Evolutionary conservation across 2,797 vertebrate species (phyloP).

Genomic region (Acanthurus lineatus): DNA sequence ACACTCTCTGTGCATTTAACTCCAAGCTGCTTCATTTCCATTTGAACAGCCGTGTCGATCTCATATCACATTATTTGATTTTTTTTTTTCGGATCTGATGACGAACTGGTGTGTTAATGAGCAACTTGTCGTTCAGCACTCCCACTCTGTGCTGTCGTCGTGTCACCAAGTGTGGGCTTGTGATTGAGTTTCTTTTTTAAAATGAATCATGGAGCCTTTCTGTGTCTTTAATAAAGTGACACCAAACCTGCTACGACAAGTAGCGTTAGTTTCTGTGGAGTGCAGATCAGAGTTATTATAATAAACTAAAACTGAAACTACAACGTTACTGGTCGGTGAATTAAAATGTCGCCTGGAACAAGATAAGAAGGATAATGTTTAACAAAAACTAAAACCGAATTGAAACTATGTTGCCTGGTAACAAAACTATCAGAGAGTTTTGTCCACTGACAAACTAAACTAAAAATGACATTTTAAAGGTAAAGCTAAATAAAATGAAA

Average conservation of each 20-base stretch:
- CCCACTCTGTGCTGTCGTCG: background rate
- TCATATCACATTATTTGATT: background rate
- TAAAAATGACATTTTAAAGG: too few species aligned
- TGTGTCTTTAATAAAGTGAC: background rate
- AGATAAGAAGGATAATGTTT: too few species aligned
- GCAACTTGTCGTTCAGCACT: background rate
- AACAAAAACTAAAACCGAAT: too few species aligned
- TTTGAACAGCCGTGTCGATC: background rate
- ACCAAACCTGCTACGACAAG: constrained; percentile 13
- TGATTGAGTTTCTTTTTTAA: constrained; percentile 1
- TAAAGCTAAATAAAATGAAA: too few species aligned
- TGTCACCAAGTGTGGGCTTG: background rate
- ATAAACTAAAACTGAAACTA: too few species aligned
- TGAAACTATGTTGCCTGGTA: too few species aligned
- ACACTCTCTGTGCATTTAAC: background rate
- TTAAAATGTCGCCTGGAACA: too few species aligned
- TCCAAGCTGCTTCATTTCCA: background rate
- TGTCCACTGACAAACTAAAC: too few species aligned
- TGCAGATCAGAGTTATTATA: too few species aligned
- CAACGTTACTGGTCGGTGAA: too few species aligned
- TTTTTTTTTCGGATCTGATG: constrained; percentile 2
- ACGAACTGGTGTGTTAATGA: background rate
- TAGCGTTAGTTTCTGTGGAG: background rate
- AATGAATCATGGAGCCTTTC: constrained; percentile 42
- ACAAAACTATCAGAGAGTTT: too few species aligned